Evolutionary conservation across 2,113 vertebrate species (phyloP).

Genomic region (Neogobius melanostomus): DNA sequence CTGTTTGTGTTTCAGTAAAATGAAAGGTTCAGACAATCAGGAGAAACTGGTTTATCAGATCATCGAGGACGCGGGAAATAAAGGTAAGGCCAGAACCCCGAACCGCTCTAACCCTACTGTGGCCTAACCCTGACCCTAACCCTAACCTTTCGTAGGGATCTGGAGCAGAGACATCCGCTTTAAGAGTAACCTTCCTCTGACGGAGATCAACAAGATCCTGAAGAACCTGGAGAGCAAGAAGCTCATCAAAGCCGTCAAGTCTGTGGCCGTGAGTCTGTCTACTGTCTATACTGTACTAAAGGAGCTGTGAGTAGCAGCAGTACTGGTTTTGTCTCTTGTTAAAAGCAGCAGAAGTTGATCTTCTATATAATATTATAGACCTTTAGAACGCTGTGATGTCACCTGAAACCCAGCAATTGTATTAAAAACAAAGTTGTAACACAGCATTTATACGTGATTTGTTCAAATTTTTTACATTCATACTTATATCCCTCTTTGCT

Average conservation of each 20-base stretch:
- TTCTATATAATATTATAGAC: no score
- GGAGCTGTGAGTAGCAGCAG: no score
- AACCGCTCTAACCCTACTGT: not conserved
- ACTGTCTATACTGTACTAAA: no score
- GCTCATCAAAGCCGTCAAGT: conserved; percentile 97
- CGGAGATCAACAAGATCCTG: conserved; percentile 98
- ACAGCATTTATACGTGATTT: no score
- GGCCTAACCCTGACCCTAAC: not conserved
- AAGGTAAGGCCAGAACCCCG: conserved; percentile 77
- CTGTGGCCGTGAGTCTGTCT: conserved; percentile 90
- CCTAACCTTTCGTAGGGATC: conserved; percentile 79
- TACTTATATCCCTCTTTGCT: no score
- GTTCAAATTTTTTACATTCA: no score
- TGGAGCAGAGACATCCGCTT: conserved; percentile 98
- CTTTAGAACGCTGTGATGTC: no score
- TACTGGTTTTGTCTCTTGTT: no score
- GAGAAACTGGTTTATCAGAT: conserved; percentile 98
- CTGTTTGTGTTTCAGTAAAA: conserved; percentile 81
- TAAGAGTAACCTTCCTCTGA: conserved; percentile 97
- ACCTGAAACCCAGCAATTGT: no score
- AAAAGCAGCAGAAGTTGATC: no score
- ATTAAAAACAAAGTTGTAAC: no score
- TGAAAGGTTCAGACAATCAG: conserved; percentile 98
- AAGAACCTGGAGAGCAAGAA: conserved; percentile 99
- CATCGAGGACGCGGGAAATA: conserved; percentile 97